phyloP scores from a whole-genome alignment of 53 echinoderm and acorn worm species.

The Hippasteria phrygiana region DNA sequence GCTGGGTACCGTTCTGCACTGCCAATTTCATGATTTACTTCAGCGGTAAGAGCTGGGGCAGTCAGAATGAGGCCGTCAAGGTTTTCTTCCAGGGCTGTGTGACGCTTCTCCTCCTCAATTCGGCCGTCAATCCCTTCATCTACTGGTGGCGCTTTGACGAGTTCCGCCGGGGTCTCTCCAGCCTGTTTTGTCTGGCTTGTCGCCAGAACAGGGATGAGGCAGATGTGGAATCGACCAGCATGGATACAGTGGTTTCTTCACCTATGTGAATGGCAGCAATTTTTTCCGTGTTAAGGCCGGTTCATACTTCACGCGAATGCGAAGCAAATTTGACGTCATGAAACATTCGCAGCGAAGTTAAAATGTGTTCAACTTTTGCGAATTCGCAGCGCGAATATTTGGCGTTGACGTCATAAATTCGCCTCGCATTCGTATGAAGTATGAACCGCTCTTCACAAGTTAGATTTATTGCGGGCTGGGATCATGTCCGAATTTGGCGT shows the following conservation, averaged over 20 bases:
- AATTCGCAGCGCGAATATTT: too few relatives aligned
- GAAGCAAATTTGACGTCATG: too few relatives aligned
- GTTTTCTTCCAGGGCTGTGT: not conserved
- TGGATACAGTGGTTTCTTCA: not conserved
- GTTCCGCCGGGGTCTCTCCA: not conserved
- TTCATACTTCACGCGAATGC: too few relatives aligned
- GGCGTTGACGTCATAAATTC: too few relatives aligned
- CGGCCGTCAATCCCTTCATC: conserved; percentile 5
- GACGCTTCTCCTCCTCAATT: not conserved
- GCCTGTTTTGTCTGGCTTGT: not conserved
- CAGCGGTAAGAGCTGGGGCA: not conserved
- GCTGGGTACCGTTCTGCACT: not conserved
- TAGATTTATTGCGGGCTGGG: too few relatives aligned
- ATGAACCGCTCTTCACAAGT: too few relatives aligned
- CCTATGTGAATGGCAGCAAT: too few relatives aligned
- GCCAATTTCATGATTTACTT: not conserved
- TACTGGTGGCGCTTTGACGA: conserved; percentile 3
- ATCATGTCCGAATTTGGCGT: too few relatives aligned
- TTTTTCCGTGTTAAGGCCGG: too few relatives aligned
- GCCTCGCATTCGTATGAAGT: too few relatives aligned
- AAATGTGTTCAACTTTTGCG: too few relatives aligned
- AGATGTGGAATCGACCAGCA: not conserved
- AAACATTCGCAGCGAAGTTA: too few relatives aligned
- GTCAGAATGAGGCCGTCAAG: not conserved
- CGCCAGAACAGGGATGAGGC: not conserved